Evolutionary conservation across 2,888 invertebrate species (phyloP).

Genomic region (Drosophila formosana): DNA sequence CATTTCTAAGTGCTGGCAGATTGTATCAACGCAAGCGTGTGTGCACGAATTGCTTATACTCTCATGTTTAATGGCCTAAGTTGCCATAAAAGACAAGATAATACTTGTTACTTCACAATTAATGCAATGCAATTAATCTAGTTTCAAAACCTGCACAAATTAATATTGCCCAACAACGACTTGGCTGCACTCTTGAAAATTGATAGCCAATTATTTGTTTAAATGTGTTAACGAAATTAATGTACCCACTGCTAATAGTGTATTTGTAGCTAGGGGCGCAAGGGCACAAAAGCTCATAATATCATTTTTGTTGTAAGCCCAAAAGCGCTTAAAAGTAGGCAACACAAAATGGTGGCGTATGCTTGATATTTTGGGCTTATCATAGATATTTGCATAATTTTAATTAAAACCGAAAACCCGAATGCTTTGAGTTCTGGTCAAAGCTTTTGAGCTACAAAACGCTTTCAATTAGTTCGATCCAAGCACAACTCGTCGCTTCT

Average conservation of each 20-base stretch:
- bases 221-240: not conserved
- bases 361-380: slow-evolving; percentile 35
- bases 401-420: slow-evolving; percentile 55
- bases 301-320: slow-evolving; percentile 12
- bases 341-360: slow-evolving; percentile 26
- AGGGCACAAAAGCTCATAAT: slow-evolving; percentile 23
- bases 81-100: not conserved
- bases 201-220: not conserved
- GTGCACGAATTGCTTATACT: slow-evolving; percentile 27
- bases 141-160: not conserved
- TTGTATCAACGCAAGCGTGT: slow-evolving; percentile 8
- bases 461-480: slow-evolving; percentile 46
- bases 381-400: slow-evolving; percentile 67
- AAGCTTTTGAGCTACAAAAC: slow-evolving; percentile 27
- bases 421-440: slow-evolving; percentile 26
- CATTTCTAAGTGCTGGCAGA: slow-evolving; percentile 33
- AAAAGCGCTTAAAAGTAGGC: slow-evolving; percentile 20
- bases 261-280: not conserved
- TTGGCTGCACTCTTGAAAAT: not conserved
- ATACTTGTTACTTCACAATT: slow-evolving; percentile 4
- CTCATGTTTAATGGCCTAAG: slow-evolving; percentile 1
- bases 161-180: not conserved
- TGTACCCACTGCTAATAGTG: not conserved
- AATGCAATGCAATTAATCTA: slow-evolving; percentile 1
- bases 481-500: not conserved